Evolutionary conservation across 2,113 vertebrate species (phyloP).

Genomic region (Tachuris rubrigastra): DNA sequence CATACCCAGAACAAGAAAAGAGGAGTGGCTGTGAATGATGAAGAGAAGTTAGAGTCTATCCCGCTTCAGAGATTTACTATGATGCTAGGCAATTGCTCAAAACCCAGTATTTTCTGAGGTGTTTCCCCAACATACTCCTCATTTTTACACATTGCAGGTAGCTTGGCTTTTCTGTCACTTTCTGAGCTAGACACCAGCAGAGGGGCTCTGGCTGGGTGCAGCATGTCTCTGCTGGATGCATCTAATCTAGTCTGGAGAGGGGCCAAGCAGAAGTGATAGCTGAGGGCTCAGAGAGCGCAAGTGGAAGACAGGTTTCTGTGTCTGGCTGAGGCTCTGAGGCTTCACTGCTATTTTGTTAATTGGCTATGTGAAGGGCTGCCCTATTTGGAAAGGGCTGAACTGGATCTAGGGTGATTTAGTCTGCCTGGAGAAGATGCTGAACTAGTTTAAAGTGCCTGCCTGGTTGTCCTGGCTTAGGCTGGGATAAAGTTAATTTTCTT

Average conservation of each 20-base stretch:
- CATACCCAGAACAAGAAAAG: background rate
- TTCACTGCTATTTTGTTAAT: background rate
- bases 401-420: background rate
- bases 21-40: background rate
- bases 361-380: background rate
- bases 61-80: background rate
- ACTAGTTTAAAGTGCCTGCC: background rate
- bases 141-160: background rate
- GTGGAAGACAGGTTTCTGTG: background rate
- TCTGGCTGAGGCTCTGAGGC: background rate
- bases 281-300: background rate
- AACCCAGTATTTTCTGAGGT: background rate
- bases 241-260: background rate
- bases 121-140: background rate
- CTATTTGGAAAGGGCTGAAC: background rate
- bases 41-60: background rate
- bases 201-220: background rate
- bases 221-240: background rate
- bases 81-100: background rate
- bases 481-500: background rate
- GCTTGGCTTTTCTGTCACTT: background rate
- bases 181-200: background rate
- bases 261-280: conserved; percentile 8
- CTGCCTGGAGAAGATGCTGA: background rate
- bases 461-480: background rate